Evolutionary conservation across 2,888 invertebrate genomes (phyloP).

Genomic region (Tipula vernalis): DNA sequence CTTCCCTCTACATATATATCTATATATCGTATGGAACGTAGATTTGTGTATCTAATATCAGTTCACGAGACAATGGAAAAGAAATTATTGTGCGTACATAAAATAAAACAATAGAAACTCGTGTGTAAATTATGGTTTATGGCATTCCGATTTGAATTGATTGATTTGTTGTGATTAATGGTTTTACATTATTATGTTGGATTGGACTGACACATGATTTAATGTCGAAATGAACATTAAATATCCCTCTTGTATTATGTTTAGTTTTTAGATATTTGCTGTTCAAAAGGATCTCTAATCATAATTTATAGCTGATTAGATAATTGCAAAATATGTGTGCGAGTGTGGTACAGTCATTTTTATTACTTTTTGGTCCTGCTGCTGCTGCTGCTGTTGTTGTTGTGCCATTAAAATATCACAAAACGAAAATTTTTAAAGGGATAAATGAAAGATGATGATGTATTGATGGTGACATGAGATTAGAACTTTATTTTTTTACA

Average conservation of each 20-base stretch:
- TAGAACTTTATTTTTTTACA: not conserved
- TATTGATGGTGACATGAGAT: not conserved
- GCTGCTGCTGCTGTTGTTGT: not conserved
- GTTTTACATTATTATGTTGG: not conserved
- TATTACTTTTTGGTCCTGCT: not conserved
- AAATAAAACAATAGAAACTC: not conserved
- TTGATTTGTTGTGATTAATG: slow-evolving; percentile 4
- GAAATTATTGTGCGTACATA: not conserved
- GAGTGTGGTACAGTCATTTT: not conserved
- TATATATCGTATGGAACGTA: not conserved
- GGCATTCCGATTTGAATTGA: not conserved
- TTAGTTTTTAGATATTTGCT: not conserved
- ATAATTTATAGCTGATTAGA: slow-evolving; percentile 10
- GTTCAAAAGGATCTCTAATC: not conserved
- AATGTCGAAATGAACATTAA: not conserved
- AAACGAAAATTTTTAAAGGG: not conserved
- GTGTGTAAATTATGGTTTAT: not conserved
- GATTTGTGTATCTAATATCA: not conserved
- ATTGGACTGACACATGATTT: not conserved
- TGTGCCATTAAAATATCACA: not conserved
- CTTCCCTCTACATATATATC: not conserved
- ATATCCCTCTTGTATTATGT: not conserved
- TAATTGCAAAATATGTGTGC: not conserved
- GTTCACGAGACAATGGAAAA: not conserved
- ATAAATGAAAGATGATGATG: not conserved